phyloP scores from a whole-genome alignment of 2,797 vertebrate genomes.

The Phrynocephalus guinanensis region DNA sequence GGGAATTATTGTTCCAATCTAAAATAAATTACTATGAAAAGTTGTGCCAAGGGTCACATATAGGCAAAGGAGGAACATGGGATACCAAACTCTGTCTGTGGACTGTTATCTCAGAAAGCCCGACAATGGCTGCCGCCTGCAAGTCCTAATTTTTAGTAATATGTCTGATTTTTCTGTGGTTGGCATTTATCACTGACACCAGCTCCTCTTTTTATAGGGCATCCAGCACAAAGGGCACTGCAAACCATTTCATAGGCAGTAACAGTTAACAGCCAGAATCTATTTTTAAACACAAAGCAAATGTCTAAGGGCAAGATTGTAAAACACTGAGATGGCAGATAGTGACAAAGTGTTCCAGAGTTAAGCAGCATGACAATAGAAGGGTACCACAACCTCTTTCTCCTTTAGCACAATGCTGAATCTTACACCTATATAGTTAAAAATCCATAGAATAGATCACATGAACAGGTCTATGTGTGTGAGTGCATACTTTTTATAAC shows the following conservation, averaged over 20 bases:
- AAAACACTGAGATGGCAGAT: conserved; percentile 11
- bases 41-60: not conserved
- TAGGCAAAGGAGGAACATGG: not conserved
- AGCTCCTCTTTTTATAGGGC: conserved; percentile 34
- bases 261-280: conserved; percentile 17
- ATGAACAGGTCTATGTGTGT: not conserved
- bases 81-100: not conserved
- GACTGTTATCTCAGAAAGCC: not conserved
- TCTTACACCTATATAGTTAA: not conserved
- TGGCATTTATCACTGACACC: conserved; percentile 32
- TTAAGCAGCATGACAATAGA: conserved; percentile 26
- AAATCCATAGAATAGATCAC: not conserved
- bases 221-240: conserved; percentile 31
- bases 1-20: not conserved
- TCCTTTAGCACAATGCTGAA: conserved; percentile 2
- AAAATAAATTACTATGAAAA: conserved; percentile 1
- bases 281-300: conserved; percentile 45
- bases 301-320: conserved; percentile 22
- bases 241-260: conserved; percentile 21
- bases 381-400: conserved; percentile 2
- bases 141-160: conserved; percentile 26
- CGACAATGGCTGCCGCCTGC: not conserved
- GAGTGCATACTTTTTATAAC: not conserved
- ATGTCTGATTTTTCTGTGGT: not conserved
- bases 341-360: conserved; percentile 29